Percentiles rank a stretch among this genome's conserved stretches.
Evolutionary conservation across 2,888 invertebrate genomes (phyloP).

Genomic region (Omphaloscelis lunosa): DNA sequence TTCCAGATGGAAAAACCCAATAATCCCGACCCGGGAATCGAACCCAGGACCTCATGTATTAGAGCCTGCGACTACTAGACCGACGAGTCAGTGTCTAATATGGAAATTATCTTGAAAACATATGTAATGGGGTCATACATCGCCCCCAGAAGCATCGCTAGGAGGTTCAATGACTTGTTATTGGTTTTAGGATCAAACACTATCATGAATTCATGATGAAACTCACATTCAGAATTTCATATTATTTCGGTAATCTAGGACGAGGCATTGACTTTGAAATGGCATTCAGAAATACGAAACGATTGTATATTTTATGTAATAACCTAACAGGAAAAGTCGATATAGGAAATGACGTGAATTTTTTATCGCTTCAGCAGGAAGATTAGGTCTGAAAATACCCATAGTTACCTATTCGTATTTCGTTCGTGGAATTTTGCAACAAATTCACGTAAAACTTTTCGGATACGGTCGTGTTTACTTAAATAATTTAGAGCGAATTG

Average conservation of each 20-base stretch:
- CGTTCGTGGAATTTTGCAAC: background rate
- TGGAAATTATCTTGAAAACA: background rate
- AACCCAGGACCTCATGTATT: background rate
- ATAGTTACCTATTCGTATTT: background rate
- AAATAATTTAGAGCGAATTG: background rate
- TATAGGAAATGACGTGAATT: background rate
- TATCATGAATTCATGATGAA: slow-evolving; percentile 19
- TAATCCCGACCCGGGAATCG: background rate
- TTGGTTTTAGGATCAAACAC: slow-evolving; percentile 17
- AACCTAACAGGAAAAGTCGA: slow-evolving; percentile 43
- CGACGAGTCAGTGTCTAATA: background rate
- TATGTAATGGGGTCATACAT: slow-evolving; percentile 16
- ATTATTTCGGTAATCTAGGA: slow-evolving; percentile 50
- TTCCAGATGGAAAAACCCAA: background rate
- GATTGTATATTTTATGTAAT: slow-evolving; percentile 27
- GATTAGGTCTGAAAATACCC: background rate
- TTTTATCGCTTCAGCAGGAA: slow-evolving; percentile 9
- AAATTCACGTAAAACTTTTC: slow-evolving; percentile 5
- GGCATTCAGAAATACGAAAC: slow-evolving; percentile 28
- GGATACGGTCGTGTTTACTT: background rate
- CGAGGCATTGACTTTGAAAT: slow-evolving; percentile 65
- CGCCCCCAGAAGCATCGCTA: background rate
- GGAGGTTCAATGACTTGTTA: slow-evolving; percentile 40
- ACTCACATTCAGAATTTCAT: slow-evolving; percentile 53
- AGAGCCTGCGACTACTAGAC: no score